Evolutionary conservation across 2,113 vertebrate genomes (phyloP).

Genomic region (Cervus canadensis): DNA sequence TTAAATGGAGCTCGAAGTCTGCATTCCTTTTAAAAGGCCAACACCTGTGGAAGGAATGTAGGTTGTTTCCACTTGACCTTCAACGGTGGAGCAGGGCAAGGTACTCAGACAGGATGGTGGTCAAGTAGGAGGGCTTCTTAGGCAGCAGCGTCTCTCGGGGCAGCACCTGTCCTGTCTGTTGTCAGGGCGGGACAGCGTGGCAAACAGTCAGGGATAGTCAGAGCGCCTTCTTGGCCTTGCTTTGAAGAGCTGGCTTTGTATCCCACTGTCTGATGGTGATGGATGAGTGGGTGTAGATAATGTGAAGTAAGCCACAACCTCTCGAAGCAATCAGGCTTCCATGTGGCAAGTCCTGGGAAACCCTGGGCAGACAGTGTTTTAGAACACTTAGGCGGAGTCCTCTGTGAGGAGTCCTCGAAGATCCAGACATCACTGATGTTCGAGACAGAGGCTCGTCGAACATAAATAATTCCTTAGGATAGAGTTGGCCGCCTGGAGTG

Average conservation of each 20-base stretch:
- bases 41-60: conserved; percentile 71
- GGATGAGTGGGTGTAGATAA: background rate
- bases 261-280: background rate
- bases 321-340: background rate
- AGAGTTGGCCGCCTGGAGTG: background rate
- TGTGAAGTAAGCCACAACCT: background rate
- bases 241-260: background rate
- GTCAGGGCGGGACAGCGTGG: background rate
- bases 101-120: background rate
- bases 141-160: background rate
- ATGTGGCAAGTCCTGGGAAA: conserved; percentile 21
- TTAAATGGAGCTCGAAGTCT: conserved; percentile 69
- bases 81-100: background rate
- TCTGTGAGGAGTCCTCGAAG: background rate
- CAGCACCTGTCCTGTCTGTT: conserved; percentile 5
- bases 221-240: background rate
- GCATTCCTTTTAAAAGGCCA: conserved; percentile 70
- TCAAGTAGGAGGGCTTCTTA: background rate
- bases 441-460: conserved; percentile 46
- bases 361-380: background rate
- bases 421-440: conserved; percentile 46
- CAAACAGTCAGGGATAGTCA: background rate
- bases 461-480: conserved; percentile 39
- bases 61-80: conserved; percentile 68
- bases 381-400: conserved; percentile 3